phyloP scores from a whole-genome alignment of 2,113 vertebrate genomes.

The Sylvia atricapilla region DNA sequence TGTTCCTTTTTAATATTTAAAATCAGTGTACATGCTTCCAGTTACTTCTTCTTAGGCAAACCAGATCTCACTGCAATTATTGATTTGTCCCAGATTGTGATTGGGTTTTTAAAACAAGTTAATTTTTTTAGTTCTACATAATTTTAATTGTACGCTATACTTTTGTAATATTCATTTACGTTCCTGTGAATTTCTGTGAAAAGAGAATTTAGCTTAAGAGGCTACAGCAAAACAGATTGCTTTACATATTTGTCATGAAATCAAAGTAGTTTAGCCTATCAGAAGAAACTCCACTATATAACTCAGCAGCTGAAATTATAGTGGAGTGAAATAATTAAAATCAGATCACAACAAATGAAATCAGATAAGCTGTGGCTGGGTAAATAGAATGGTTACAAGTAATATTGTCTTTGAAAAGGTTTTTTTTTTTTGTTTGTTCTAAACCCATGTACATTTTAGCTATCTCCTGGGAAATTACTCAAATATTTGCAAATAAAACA shows the following conservation, averaged over 20 bases:
- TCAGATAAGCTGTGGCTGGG: neutral
- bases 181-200: neutral
- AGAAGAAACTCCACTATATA: neutral
- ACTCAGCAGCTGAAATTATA: neutral
- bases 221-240: neutral
- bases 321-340: neutral
- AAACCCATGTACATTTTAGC: neutral
- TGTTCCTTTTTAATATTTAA: neutral
- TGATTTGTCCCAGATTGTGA: neutral
- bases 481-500: conserved; percentile 24
- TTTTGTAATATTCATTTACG: neutral
- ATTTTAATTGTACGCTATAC: neutral
- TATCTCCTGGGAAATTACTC: neutral
- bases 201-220: neutral
- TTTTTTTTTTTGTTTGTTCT: neutral
- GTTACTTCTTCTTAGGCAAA: neutral
- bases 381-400: neutral
- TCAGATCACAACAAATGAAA: neutral
- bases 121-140: neutral
- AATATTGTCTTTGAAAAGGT: neutral
- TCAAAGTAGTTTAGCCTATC: neutral
- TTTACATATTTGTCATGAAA: neutral
- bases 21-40: neutral
- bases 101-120: neutral
- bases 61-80: neutral